Evolutionary conservation across 1,140 invertebrate species (phyloP), one percentile per base, ranked within the genome.

Genomic region (Aradophagus sp.): DNA sequence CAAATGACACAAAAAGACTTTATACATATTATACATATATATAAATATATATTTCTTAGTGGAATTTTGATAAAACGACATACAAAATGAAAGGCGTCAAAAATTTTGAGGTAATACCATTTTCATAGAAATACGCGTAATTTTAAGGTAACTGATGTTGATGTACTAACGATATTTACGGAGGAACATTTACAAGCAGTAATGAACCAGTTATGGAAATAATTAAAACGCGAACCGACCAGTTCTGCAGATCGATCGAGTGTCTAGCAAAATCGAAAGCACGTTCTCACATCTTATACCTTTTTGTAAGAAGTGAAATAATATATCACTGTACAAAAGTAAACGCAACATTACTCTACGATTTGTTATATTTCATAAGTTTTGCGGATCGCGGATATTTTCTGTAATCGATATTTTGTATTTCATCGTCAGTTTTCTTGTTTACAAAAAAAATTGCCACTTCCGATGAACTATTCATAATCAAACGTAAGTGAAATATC

Each of bases 1-100:
- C 62, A 67, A 73, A 59, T 73, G 58, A 68, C 68, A 59, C 45
- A 59, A 73, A 73, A 70, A 63, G 55, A 73, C 65, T 73, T 68
- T 73, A 68, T 65, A 76, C 76, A 71, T 80, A 78, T 75, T 67
- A 68, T 75, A 65, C 48, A 74, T 56, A 61, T 63, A 67, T 63
- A 75, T 71, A 67, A 65, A 73, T 79, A 79, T 80, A 80, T 77
- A 81, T 81, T 76, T 80, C 80, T 80, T 79, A 80, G 78, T 77
- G 77, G 75, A 81, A 77, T 81, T 81, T 81, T 81, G 76, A 80
- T 80, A 79, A 80, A 76, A 61, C 42, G 71, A 71, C 74, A 75
- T 78, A 77, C 63, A 76, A 75, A 75, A 68, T 62, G 73, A 76
- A 75, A 53, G 58, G 53, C 67, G 61, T 71, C 53, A 71, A 65